These are phyloP conservation scores for Cyprinodon diabolis DNA, from an alignment of 2,797 vertebrate genomes.

Conservation along the genomic window DNA sequence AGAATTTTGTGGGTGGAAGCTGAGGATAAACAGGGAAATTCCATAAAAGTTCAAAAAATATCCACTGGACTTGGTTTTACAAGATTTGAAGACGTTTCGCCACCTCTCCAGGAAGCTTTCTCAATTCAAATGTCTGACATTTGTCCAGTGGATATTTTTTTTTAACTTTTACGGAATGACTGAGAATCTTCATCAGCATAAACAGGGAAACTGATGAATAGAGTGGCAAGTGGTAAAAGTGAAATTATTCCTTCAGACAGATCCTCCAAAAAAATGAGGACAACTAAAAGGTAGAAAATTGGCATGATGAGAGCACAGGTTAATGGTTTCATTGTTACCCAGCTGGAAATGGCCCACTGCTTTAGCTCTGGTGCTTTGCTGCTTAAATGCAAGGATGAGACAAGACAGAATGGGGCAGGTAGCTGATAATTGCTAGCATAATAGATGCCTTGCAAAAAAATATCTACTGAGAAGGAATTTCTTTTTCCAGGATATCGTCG, in stretches of 20 bases:
- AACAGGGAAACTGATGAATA: constrained; percentile 48
- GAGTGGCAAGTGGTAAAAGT: constrained; percentile 26
- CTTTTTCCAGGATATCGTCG: constrained; percentile 27
- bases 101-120: no score
- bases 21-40: constrained; percentile 41
- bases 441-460: constrained; percentile 48
- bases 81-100: no score
- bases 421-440: constrained; percentile 9
- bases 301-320: constrained; percentile 8
- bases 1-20: constrained; percentile 40
- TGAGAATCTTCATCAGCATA: no score
- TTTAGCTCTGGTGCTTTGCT: constrained; percentile 9
- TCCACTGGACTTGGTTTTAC: no score
- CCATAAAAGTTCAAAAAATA: no score
- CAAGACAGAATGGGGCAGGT: neutral
- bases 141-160: no score
- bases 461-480: constrained; percentile 46
- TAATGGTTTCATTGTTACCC: constrained; percentile 18
- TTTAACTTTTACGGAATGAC: no score
- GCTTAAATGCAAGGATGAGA: constrained; percentile 10
- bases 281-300: constrained; percentile 20
- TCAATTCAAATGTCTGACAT: no score
- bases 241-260: constrained; percentile 31
- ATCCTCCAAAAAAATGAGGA: constrained; percentile 37
- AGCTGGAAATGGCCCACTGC: constrained; percentile 36